Evolutionary conservation across 2,113 vertebrate species (phyloP).

Genomic region (Uria lomvia): DNA sequence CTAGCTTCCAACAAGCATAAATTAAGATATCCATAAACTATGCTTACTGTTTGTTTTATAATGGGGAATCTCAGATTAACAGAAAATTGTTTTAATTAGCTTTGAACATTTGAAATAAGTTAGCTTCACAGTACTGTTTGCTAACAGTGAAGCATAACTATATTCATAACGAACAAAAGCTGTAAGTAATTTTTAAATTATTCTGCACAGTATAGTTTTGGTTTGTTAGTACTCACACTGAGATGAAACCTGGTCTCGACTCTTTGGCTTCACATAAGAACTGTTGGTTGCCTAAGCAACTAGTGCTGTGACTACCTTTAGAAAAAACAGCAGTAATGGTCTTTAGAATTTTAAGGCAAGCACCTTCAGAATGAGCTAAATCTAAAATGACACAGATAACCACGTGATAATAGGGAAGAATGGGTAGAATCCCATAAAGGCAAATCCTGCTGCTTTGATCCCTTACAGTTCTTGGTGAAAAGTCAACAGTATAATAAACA

Average conservation of each 20-base stretch:
- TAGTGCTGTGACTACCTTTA: not conserved
- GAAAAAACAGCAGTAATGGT: not conserved
- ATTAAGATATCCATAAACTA: not conserved
- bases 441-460: not conserved
- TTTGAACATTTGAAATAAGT: not conserved
- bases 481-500: not conserved
- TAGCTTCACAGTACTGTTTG: not conserved
- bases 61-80: not conserved
- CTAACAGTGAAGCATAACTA: not conserved
- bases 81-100: not conserved
- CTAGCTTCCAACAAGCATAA: not conserved
- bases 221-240: not conserved
- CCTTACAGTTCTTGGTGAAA: not conserved
- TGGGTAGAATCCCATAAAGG: not conserved
- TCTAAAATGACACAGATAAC: not conserved
- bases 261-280: not conserved
- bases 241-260: not conserved
- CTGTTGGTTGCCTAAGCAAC: not conserved
- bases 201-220: not conserved
- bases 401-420: not conserved
- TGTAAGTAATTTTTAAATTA: not conserved
- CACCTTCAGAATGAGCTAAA: not conserved
- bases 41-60: not conserved
- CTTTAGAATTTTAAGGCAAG: not conserved
- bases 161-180: not conserved